Conservation (phyloP, 2,888 invertebrate genomes). For the Macrophya annulata region DNA sequence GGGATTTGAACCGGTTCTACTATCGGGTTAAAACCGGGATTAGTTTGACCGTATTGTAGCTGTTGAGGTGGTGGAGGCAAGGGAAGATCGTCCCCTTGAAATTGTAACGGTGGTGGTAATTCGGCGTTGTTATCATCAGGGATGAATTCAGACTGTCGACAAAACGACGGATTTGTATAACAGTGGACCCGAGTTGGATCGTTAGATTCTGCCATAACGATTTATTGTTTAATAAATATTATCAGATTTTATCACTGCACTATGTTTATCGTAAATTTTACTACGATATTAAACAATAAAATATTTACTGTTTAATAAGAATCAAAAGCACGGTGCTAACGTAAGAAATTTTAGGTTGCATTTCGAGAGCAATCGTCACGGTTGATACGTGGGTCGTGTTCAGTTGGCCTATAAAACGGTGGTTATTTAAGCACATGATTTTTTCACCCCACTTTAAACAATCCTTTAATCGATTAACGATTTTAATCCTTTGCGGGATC, state of each 20-base stretch:
- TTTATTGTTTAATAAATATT: background rate
- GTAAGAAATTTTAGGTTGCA: slow-evolving; percentile 69
- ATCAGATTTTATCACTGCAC: background rate
- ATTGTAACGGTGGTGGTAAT: slow-evolving; percentile 78
- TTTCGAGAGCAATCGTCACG: slow-evolving; percentile 71
- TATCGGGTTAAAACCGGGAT: slow-evolving; percentile 71
- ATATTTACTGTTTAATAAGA: slow-evolving; percentile 63
- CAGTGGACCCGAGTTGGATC: slow-evolving; percentile 79
- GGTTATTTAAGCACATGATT: slow-evolving; percentile 34
- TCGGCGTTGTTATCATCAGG: slow-evolving; percentile 76
- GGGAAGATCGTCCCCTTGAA: slow-evolving; percentile 61
- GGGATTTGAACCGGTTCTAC: slow-evolving; percentile 59
- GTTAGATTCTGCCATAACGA: slow-evolving; percentile 64
- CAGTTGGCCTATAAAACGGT: slow-evolving; percentile 12
- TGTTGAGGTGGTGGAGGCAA: slow-evolving; percentile 69
- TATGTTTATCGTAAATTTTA: slow-evolving; percentile 50
- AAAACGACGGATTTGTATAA: slow-evolving; percentile 91
- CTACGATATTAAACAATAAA: background rate
- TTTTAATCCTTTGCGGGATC: background rate
- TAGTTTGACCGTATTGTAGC: slow-evolving; percentile 69
- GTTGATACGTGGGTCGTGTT: slow-evolving; percentile 58
- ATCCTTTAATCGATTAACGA: background rate
- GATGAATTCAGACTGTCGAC: slow-evolving; percentile 88
- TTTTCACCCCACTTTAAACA: background rate
- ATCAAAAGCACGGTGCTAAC: slow-evolving; percentile 71